phyloP scores from a whole-genome alignment of 2,113 vertebrate species.

The Crocuta crocuta region DNA sequence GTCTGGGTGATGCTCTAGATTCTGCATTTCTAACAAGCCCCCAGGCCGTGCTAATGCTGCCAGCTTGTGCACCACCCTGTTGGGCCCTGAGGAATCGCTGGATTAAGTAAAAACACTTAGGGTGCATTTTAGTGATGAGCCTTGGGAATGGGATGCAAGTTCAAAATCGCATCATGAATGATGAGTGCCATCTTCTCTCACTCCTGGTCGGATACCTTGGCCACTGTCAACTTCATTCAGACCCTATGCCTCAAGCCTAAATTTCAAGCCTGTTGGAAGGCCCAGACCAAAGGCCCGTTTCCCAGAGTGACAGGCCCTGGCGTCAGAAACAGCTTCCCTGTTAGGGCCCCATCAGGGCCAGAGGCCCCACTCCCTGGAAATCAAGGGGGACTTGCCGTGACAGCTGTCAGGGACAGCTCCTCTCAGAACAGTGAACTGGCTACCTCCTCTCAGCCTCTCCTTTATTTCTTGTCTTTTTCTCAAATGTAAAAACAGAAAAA shows the following conservation, averaged over 20 bases:
- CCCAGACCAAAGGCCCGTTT: not conserved
- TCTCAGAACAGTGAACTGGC: not conserved
- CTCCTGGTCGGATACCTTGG: not conserved
- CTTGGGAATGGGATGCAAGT: not conserved
- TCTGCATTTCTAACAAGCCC: not conserved
- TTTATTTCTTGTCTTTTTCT: not conserved
- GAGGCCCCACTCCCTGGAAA: not conserved
- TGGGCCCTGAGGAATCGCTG: not conserved
- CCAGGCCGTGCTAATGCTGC: not conserved
- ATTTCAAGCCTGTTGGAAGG: not conserved
- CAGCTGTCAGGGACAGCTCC: not conserved
- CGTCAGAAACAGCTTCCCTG: not conserved
- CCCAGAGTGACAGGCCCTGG: not conserved
- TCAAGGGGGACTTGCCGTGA: not conserved
- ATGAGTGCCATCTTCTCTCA: not conserved
- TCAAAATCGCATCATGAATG: not conserved
- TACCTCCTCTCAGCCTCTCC: no score
- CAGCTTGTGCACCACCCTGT: not conserved
- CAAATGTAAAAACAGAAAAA: not conserved
- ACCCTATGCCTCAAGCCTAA: not conserved
- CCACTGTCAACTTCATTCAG: not conserved
- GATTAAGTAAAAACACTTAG: not conserved
- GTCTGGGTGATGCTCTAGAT: not conserved
- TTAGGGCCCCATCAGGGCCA: not conserved
- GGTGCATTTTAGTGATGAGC: not conserved